phyloP scores from a whole-genome alignment of 1,140 invertebrate species.

The Heliconius hermathena region DNA sequence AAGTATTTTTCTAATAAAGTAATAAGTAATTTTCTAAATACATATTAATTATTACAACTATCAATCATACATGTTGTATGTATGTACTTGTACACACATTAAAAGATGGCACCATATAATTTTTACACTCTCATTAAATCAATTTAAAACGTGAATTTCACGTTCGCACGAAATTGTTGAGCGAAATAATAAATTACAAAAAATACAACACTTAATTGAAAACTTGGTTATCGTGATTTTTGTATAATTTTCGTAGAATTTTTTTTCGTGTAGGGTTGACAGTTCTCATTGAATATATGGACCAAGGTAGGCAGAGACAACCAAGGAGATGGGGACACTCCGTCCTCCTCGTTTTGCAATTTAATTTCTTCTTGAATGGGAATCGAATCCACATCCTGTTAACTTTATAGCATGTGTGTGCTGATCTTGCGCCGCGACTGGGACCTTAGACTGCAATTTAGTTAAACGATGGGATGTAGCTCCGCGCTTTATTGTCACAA shows the following conservation, averaged over 20 bases:
- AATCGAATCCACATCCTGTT: too few species aligned
- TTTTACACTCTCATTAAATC: conserved; percentile 36
- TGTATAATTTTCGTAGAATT: conserved; percentile 68
- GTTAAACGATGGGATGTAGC: too few species aligned
- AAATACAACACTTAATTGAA: conserved; percentile 73
- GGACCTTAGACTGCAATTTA: too few species aligned
- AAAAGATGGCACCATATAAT: conserved; percentile 33
- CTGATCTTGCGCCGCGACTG: too few species aligned
- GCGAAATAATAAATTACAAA: conserved; percentile 67
- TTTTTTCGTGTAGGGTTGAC: conserved; percentile 20
- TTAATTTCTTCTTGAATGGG: too few species aligned
- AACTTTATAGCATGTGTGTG: too few species aligned
- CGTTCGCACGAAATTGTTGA: conserved; percentile 62
- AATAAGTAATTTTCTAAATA: too few species aligned
- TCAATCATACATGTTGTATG: neutral
- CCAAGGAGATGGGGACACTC: too few species aligned
- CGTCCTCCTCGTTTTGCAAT: too few species aligned
- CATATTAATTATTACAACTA: neutral
- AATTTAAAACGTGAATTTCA: conserved; percentile 14
- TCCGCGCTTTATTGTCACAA: too few species aligned
- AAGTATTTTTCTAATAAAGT: too few species aligned
- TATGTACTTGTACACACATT: neutral
- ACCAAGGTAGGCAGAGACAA: neutral
- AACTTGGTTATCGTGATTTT: conserved; percentile 68
- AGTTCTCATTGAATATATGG: neutral